phyloP scores from a whole-genome alignment of 2,888 invertebrate species.

The Drosophila hamatofila region DNA sequence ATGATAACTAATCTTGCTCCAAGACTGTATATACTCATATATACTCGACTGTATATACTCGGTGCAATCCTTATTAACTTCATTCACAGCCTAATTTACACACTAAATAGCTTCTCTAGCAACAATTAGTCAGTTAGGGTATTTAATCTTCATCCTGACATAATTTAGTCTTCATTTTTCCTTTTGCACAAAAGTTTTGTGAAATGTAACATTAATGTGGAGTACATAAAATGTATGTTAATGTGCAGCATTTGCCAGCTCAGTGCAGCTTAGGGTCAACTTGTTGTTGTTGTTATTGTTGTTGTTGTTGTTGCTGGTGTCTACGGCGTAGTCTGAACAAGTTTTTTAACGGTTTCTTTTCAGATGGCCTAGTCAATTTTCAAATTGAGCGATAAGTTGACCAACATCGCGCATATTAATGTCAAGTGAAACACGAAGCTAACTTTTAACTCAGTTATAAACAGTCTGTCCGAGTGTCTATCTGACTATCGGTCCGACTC shows the following conservation, averaged over 20 bases:
- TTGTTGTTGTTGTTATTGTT: conserved; percentile 9
- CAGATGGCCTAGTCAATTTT: conserved; percentile 18
- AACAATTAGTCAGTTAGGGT: not conserved
- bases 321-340: conserved; percentile 24
- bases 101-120: not conserved
- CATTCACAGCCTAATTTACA: not conserved
- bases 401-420: conserved; percentile 43
- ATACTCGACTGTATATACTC: too few relatives aligned
- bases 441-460: conserved; percentile 11
- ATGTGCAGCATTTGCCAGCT: conserved; percentile 47
- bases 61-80: not conserved
- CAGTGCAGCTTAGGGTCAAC: conserved; percentile 49
- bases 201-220: conserved; percentile 55
- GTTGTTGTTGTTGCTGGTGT: conserved; percentile 11
- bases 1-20: too few relatives aligned
- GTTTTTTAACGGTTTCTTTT: conserved; percentile 31
- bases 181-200: conserved; percentile 39
- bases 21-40: too few relatives aligned
- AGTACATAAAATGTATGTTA: conserved; percentile 62
- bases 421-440: conserved; percentile 39
- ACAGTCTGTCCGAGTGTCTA: not conserved
- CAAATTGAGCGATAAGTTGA: conserved; percentile 44
- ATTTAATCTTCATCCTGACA: not conserved
- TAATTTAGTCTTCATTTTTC: not conserved
- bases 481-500: not conserved